Conservation (phyloP, 2,113 vertebrate species). For the Percopsis transmontana region DNA sequence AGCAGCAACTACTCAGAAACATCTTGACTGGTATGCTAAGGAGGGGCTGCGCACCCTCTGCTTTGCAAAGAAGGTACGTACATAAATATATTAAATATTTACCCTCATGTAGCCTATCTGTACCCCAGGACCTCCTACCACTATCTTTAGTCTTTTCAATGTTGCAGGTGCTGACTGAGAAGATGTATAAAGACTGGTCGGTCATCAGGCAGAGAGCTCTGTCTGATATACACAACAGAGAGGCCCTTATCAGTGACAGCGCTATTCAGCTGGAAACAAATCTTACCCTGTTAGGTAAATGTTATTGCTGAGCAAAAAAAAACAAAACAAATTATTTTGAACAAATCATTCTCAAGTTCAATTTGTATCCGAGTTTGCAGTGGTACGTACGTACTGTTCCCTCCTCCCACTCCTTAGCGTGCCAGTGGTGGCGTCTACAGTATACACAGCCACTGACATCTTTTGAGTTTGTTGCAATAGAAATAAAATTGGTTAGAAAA, state of each 20-base stretch:
- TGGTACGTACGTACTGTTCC: no score
- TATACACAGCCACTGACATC: no score
- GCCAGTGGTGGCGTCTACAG: no score
- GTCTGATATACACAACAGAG: constrained; percentile 74
- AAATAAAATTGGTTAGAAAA: no score
- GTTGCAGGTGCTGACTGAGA: constrained; percentile 83
- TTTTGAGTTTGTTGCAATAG: no score
- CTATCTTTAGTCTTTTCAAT: constrained; percentile 15
- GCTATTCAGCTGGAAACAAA: constrained; percentile 65
- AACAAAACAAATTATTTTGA: no score
- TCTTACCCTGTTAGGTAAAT: constrained; percentile 65
- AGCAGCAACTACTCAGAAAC: constrained; percentile 82
- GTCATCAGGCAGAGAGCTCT: constrained; percentile 83
- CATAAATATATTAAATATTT: not conserved
- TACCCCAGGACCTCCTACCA: not conserved
- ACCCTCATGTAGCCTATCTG: not conserved
- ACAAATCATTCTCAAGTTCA: no score
- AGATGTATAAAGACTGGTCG: constrained; percentile 83
- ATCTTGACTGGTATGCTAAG: constrained; percentile 86
- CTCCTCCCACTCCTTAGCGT: no score
- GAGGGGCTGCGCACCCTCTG: constrained; percentile 91
- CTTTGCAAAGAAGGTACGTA: constrained; percentile 88
- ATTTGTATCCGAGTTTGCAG: no score
- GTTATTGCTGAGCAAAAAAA: no score
- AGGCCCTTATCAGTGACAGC: constrained; percentile 60